These are phyloP conservation scores for Acyrthosiphon pisum DNA, from an alignment of 1,140 invertebrate species.

Conservation along the genomic window DNA sequence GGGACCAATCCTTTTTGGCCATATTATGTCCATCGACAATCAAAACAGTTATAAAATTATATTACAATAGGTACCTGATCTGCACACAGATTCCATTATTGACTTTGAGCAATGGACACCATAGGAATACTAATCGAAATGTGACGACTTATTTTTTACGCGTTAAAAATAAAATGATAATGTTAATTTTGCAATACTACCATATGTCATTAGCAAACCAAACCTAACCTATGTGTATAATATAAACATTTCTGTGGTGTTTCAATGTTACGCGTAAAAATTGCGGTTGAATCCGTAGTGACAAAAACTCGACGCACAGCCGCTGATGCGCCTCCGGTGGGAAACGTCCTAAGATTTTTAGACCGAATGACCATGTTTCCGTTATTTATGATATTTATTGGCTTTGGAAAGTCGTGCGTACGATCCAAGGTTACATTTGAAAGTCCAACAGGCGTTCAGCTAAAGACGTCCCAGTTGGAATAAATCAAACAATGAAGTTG, in stretches of 20 bases:
- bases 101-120: neutral
- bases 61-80: neutral
- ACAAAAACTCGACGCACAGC: neutral
- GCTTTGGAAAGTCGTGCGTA: constrained; percentile 40
- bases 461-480: constrained; percentile 4
- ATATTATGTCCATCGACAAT: neutral
- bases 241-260: neutral
- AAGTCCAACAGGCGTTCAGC: constrained; percentile 7
- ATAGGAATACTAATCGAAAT: constrained; percentile 1
- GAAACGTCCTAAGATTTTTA: neutral
- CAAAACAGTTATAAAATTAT: constrained; percentile 10
- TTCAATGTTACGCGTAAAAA: constrained; percentile 38
- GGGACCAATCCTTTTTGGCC: neutral
- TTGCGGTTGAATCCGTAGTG: neutral
- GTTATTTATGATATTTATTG: constrained; percentile 4
- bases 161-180: neutral
- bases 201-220: neutral
- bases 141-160: constrained; percentile 13
- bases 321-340: neutral
- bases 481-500: constrained; percentile 36
- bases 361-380: constrained; percentile 24
- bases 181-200: neutral
- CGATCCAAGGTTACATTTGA: constrained; percentile 18
- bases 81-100: neutral
- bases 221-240: neutral